phyloP scores from a whole-genome alignment of 2,113 vertebrate genomes.

The Gymnocephalus cernua region DNA sequence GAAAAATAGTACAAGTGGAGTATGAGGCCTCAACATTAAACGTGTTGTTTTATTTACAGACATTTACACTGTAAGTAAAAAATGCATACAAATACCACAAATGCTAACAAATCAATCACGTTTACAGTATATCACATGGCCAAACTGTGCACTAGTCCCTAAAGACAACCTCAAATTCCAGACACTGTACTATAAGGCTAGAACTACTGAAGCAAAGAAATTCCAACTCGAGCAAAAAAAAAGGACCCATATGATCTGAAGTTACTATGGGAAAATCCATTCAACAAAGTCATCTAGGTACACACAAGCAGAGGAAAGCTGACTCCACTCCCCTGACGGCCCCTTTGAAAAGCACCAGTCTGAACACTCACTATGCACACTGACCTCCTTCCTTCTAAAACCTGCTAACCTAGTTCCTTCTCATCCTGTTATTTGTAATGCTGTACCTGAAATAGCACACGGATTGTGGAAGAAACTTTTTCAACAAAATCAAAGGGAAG shows the following conservation, averaged over 20 bases:
- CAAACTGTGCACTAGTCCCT: neutral
- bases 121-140: neutral
- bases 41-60: too few relatives aligned
- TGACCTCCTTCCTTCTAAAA: constrained; percentile 16
- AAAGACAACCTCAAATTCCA: neutral
- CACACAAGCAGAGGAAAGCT: constrained; percentile 29
- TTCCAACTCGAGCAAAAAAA: neutral
- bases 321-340: constrained; percentile 15
- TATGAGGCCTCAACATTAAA: too few relatives aligned
- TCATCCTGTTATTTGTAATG: neutral
- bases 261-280: constrained; percentile 3
- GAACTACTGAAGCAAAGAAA: neutral
- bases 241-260: neutral
- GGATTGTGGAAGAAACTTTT: neutral
- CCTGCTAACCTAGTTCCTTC: neutral
- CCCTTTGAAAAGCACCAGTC: constrained; percentile 18
- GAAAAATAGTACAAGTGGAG: too few relatives aligned
- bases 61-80: neutral
- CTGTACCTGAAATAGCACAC: constrained; percentile 4
- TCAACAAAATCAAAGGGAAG: neutral
- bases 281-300: constrained; percentile 24
- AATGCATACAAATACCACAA: constrained; percentile 4
- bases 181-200: neutral
- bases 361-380: constrained; percentile 8
- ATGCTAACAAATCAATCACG: neutral